phyloP scores from a whole-genome alignment of 2,797 vertebrate genomes.

The Poeciliopsis paucimaculata region DNA sequence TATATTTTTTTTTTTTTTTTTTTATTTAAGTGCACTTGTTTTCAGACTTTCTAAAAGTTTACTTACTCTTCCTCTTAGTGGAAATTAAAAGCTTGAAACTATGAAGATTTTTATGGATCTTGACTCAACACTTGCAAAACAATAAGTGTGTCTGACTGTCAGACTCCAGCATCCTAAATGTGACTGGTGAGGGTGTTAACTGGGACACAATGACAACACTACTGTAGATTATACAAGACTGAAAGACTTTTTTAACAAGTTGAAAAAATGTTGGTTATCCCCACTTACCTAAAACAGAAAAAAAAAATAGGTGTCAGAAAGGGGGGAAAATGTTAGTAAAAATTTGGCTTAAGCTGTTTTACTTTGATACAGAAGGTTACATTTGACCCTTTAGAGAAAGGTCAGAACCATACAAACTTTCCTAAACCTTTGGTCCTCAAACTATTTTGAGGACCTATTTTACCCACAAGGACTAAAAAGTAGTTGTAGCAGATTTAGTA shows the following conservation, averaged over 20 bases:
- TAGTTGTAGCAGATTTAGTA: not conserved
- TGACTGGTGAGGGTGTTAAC: not conserved
- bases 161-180: not conserved
- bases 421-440: no score
- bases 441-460: not conserved
- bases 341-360: not conserved
- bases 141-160: not conserved
- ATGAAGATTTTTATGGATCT: not conserved
- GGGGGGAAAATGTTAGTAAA: not conserved
- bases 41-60: no score
- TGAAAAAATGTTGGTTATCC: not conserved
- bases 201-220: not conserved
- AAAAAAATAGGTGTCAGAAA: not conserved
- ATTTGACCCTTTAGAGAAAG: not conserved
- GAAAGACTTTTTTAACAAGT: not conserved
- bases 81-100: not conserved
- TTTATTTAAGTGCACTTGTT: no score
- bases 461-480: not conserved
- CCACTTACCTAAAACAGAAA: not conserved
- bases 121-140: not conserved
- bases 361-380: not conserved
- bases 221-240: not conserved
- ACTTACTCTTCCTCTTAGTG: no score
- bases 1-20: no score
- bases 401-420: not conserved